Conservation (phyloP, 2,797 vertebrate genomes). For the Sylvia borin region DNA sequence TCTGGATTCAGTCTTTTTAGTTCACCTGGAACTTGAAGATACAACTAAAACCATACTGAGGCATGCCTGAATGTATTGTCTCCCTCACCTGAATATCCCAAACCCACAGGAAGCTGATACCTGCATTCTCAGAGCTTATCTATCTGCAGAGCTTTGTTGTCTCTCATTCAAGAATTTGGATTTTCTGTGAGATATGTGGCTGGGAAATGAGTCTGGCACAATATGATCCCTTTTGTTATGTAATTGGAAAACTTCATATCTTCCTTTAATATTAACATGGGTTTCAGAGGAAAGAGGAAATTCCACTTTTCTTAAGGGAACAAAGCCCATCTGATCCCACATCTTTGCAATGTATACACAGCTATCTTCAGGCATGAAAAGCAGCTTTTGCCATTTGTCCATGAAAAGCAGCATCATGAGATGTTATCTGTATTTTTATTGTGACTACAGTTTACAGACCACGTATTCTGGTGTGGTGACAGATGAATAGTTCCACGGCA, state of each 20-base stretch:
- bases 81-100: not conserved
- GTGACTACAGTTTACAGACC: not conserved
- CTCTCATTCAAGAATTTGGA: not conserved
- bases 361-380: not conserved
- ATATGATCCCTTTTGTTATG: not conserved
- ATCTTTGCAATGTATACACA: not conserved
- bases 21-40: not conserved
- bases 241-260: not conserved
- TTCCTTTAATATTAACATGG: not conserved
- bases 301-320: not conserved
- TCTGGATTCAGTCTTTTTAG: not conserved
- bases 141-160: not conserved
- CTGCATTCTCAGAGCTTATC: not conserved
- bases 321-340: not conserved
- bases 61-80: not conserved
- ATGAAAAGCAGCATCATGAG: not conserved
- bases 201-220: not conserved
- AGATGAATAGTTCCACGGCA: not conserved
- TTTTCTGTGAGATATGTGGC: not conserved
- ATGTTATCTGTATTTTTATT: not conserved
- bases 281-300: not conserved
- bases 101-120: not conserved
- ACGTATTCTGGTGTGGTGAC: not conserved
- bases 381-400: not conserved
- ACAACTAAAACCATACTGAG: not conserved